These are phyloP conservation scores for Cheilosia pagana DNA, from an alignment of 2,888 invertebrate genomes.

Conservation along the genomic window DNA sequence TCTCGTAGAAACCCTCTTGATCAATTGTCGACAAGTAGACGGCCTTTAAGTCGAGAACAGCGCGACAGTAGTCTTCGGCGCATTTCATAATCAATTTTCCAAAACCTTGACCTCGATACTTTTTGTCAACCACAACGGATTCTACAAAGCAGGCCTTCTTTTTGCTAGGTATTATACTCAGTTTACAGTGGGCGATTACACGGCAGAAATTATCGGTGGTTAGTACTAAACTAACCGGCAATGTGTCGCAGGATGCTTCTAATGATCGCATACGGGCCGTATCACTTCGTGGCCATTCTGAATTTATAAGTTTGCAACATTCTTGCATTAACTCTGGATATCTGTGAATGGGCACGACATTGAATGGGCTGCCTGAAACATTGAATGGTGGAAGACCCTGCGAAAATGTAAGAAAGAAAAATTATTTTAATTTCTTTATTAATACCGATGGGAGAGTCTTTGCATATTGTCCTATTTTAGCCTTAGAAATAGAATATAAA, in stretches of 20 bases:
- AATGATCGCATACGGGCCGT: constrained; percentile 91
- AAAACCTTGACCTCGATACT: constrained; percentile 89
- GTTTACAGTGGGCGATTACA: constrained; percentile 91
- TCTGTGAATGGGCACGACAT: constrained; percentile 89
- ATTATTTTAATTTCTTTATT: constrained; percentile 3
- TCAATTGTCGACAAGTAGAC: constrained; percentile 89
- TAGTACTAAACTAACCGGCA: constrained; percentile 90
- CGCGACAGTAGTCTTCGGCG: constrained; percentile 89
- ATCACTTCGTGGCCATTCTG: constrained; percentile 94
- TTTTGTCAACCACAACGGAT: constrained; percentile 90
- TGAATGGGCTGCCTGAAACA: constrained; percentile 83
- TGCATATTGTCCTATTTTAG: neutral
- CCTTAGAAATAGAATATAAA: constrained; percentile 23
- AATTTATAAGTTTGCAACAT: constrained; percentile 91
- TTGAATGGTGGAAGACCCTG: constrained; percentile 83
- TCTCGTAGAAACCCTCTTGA: constrained; percentile 90
- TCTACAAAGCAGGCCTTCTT: constrained; percentile 90
- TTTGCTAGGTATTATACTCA: constrained; percentile 89
- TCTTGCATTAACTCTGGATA: constrained; percentile 88
- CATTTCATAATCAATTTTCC: constrained; percentile 90
- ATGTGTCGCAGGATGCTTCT: constrained; percentile 88
- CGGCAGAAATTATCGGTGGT: constrained; percentile 84
- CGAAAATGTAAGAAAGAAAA: constrained; percentile 31
- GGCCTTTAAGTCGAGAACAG: constrained; percentile 86
- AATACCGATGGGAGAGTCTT: neutral